A percentile compares a stretch with the other conserved stretches of the same genome.
phyloP scores from a whole-genome alignment of 64 coral and sea anemone species.

The Dendronephthya gigantea region DNA sequence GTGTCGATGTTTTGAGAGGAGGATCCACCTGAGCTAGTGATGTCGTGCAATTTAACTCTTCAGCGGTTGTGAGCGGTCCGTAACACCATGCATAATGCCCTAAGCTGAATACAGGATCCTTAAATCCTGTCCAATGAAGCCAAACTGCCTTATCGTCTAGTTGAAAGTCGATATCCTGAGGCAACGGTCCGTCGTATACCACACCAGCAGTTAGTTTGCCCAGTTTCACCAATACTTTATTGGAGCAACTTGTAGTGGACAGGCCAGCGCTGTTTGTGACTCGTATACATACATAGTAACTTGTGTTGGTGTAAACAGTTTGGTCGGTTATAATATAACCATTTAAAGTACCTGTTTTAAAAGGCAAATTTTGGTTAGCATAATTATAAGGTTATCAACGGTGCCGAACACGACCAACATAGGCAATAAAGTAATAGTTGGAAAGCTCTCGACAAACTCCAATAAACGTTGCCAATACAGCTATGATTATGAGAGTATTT shows the following conservation, averaged over 20 bases:
- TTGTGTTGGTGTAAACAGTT: conserved; percentile 55
- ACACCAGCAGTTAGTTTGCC: conserved; percentile 72
- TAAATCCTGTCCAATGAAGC: conserved; percentile 85
- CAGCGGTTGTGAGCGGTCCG: not conserved
- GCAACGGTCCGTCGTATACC: conserved; percentile 45
- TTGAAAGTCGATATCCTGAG: conserved; percentile 57
- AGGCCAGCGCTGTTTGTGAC: conserved; percentile 80
- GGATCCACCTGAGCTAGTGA: not conserved
- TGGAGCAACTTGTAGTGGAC: conserved; percentile 60
- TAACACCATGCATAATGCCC: conserved; percentile 74
- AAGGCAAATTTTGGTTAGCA: conserved; percentile 38
- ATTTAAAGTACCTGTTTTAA: conserved; percentile 39
- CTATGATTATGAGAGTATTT: no score
- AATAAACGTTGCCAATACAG: no score
- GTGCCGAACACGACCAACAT: no score
- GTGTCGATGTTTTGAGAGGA: conserved; percentile 33
- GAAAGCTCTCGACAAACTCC: no score
- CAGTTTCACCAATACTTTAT: conserved; percentile 49
- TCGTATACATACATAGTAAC: conserved; percentile 78
- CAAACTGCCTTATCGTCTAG: conserved; percentile 42
- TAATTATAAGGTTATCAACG: no score
- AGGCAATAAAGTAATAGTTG: no score
- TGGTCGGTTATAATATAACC: conserved; percentile 63
- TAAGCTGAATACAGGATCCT: conserved; percentile 84
- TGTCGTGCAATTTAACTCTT: not conserved